These are phyloP conservation scores for Accipiter cooperii DNA, from an alignment of 2,113 vertebrate genomes.

Conservation along the genomic window DNA sequence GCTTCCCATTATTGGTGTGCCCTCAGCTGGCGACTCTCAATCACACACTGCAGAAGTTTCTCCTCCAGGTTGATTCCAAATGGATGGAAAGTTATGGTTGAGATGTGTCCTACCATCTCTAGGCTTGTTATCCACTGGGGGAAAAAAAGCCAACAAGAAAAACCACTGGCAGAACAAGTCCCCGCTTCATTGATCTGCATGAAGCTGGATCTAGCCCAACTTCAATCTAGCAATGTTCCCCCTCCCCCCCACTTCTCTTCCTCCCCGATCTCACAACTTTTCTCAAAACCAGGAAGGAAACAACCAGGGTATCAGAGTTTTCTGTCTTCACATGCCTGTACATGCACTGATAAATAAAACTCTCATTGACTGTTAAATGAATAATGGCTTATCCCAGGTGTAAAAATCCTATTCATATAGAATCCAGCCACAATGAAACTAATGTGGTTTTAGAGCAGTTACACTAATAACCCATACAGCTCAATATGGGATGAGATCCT, in stretches of 20 bases:
- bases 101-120: neutral
- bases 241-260: neutral
- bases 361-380: neutral
- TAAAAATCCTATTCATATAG: neutral
- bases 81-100: neutral
- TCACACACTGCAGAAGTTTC: neutral
- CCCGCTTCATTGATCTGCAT: too few species aligned
- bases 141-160: neutral
- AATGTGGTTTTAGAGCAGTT: neutral
- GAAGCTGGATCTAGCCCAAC: neutral
- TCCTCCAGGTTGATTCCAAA: neutral
- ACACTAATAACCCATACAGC: neutral
- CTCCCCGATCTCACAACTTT: neutral
- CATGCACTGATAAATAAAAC: neutral
- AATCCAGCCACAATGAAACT: neutral
- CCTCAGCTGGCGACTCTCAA: neutral
- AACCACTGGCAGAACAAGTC: neutral
- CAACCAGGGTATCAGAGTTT: neutral
- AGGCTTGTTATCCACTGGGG: neutral
- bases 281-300: neutral
- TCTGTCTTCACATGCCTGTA: neutral
- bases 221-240: neutral
- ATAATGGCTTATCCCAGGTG: neutral
- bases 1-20: neutral
- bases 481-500: neutral